Evolutionary conservation across 2,888 invertebrate genomes (phyloP).

Genomic region (Drosophila planitibia): DNA sequence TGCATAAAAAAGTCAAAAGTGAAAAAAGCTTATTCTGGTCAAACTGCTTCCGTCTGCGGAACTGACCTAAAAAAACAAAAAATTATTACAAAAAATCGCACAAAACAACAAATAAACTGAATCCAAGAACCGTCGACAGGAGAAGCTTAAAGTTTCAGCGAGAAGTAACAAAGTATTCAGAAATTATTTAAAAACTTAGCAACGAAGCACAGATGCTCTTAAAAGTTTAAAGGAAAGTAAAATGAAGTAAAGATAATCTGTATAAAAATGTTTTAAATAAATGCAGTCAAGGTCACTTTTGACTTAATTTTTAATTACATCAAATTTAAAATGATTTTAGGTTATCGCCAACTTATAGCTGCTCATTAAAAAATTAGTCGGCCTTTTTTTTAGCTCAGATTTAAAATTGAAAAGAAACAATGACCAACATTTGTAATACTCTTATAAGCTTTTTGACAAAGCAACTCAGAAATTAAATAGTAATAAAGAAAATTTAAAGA

Average conservation of each 20-base stretch:
- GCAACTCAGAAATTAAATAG: conserved; percentile 53
- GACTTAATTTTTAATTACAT: not conserved
- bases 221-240: not conserved
- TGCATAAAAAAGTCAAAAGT: conserved; percentile 59
- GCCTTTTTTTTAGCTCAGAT: not conserved
- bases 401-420: not conserved
- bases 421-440: conserved; percentile 6
- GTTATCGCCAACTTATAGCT: not conserved
- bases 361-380: not conserved
- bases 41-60: conserved; percentile 73
- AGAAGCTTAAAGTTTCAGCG: conserved; percentile 65
- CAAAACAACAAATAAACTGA: conserved; percentile 45
- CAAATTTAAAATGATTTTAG: not conserved
- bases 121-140: conserved; percentile 33
- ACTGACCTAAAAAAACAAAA: conserved; percentile 74
- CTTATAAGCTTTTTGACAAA: conserved; percentile 13
- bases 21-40: conserved; percentile 75
- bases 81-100: conserved; percentile 67
- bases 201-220: conserved; percentile 26
- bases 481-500: conserved; percentile 37
- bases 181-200: conserved; percentile 6
- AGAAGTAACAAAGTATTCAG: conserved; percentile 56
- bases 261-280: not conserved
- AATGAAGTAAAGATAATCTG: not conserved
- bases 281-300: not conserved